phyloP scores from a whole-genome alignment of 2,113 vertebrate genomes.

The Beaufortia kweichowensis region DNA sequence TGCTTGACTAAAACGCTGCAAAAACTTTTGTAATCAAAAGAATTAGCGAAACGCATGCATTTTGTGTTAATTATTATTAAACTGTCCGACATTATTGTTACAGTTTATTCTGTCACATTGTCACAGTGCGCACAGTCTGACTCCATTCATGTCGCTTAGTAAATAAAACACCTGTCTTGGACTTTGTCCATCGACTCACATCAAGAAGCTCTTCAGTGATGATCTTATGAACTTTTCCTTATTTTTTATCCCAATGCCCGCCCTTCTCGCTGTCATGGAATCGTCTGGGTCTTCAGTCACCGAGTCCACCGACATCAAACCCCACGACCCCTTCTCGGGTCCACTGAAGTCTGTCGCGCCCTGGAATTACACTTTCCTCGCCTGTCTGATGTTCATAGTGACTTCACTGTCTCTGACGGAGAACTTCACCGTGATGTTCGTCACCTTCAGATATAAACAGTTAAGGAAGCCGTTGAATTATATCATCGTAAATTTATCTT shows the following conservation, averaged over 20 bases:
- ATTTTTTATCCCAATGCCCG: constrained; percentile 7
- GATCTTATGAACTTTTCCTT: constrained; percentile 4
- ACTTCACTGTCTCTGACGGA: constrained; percentile 81
- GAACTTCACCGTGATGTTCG: constrained; percentile 86
- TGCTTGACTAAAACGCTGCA: neutral
- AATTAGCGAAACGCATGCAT: neutral
- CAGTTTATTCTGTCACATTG: too few species aligned
- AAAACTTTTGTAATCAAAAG: neutral
- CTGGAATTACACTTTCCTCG: constrained; percentile 85
- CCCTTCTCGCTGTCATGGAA: constrained; percentile 66
- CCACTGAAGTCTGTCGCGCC: constrained; percentile 76
- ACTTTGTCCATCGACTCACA: constrained; percentile 8
- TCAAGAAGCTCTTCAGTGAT: neutral
- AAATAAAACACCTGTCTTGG: neutral
- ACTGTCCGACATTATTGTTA: too few species aligned
- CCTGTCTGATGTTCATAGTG: constrained; percentile 82
- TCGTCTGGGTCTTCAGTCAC: constrained; percentile 64
- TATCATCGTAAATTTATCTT: constrained; percentile 86
- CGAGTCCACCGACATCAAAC: constrained; percentile 53
- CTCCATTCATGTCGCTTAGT: too few species aligned
- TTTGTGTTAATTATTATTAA: too few species aligned
- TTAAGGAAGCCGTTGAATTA: constrained; percentile 86
- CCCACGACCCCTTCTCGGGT: constrained; percentile 73
- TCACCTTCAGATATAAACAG: constrained; percentile 86
- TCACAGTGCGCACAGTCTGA: neutral